Percentiles rank a stretch among this genome's conserved stretches.
Conservation (phyloP, 2,888 invertebrate genomes). For the Phortica magna region DNA sequence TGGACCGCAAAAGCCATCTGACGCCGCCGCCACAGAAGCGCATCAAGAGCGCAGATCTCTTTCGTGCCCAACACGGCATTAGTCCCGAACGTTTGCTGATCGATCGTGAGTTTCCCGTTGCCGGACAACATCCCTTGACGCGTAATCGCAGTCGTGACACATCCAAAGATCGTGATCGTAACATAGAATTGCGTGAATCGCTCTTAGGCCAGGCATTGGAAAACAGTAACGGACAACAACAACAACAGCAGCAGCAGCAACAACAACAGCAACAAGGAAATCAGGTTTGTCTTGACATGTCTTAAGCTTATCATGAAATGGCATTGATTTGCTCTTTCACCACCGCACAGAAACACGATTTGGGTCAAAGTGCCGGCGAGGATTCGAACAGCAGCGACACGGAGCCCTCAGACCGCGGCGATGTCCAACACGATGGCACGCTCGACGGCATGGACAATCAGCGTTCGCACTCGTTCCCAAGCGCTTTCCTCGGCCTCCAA, state of each 20-base stretch:
- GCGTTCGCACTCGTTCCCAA: conserved; percentile 87
- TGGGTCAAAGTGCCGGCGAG: conserved; percentile 87
- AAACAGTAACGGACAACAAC: conserved; percentile 80
- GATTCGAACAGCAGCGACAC: conserved; percentile 92
- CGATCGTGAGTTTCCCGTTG: conserved; percentile 76
- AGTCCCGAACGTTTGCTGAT: conserved; percentile 77
- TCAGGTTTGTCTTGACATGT: conserved; percentile 53
- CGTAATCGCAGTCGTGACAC: conserved; percentile 74
- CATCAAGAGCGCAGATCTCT: conserved; percentile 84
- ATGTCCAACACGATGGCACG: conserved; percentile 82
- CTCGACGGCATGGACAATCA: conserved; percentile 83
- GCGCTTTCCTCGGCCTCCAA: conserved; percentile 88
- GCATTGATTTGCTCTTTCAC: background rate
- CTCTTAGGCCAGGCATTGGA: conserved; percentile 88
- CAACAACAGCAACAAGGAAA: conserved; percentile 64
- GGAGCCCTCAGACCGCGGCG: conserved; percentile 84
- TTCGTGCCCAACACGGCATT: conserved; percentile 81
- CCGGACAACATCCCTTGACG: conserved; percentile 76
- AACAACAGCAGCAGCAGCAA: background rate
- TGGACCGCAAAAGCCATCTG: conserved; percentile 79
- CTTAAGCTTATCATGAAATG: background rate
- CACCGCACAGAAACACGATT: conserved; percentile 78
- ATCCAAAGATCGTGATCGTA: conserved; percentile 80
- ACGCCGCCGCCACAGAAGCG: conserved; percentile 84
- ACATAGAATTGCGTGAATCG: conserved; percentile 84